Base-by-base conservation (phyloP, 2,113 vertebrate genomes). In the Oryzias woworae region DNA sequence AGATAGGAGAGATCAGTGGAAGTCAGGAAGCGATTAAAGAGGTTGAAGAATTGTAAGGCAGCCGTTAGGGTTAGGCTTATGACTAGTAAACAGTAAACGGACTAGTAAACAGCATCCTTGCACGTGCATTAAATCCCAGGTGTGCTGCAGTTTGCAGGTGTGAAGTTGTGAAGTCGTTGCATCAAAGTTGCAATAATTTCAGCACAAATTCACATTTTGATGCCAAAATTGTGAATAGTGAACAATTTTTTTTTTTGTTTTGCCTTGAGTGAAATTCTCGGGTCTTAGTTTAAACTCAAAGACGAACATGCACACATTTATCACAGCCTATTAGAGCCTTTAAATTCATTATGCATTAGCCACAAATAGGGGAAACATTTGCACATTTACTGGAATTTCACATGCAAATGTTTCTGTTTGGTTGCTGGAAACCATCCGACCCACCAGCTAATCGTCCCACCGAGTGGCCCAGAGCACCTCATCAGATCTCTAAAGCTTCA, bases 401-500 rank as follows among this genome's bases (percentile, higher is more conserved):
- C 59, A 52, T 46, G 62, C 56, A 71, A 58, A 63, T 60, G 58
- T 64, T 55, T 22, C 53, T 16, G 15, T 63, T 69, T 69, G 17
- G 5, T 70, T 14, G 20, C 57, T 71, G 60, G 57, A 77, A 81
- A 61, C 41, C 23, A 23, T 56, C 66, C 77, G 70, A 26, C 15
- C 64, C 66, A 55, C 51, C 53, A 53, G 51, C 53, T 28, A 24
- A 48, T 41, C 17, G 7, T 52, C 54, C 64, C 4, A 49, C 46
- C n/a, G 16, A 46, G 68, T 4, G 56, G 59, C 83, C 68, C 57
- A 5, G 15, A 66, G 66, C 66, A 42, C 59, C 68, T 88, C 85
- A 83, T 88, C 79, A 80, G 79, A 86, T 83, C 84, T 80, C 79
- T 77, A 63, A 70, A 66, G 70, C 70, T 58, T 69, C 8, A 20